Conservation (phyloP, 2,797 vertebrate genomes). For the Notolepis coatsorum region DNA sequence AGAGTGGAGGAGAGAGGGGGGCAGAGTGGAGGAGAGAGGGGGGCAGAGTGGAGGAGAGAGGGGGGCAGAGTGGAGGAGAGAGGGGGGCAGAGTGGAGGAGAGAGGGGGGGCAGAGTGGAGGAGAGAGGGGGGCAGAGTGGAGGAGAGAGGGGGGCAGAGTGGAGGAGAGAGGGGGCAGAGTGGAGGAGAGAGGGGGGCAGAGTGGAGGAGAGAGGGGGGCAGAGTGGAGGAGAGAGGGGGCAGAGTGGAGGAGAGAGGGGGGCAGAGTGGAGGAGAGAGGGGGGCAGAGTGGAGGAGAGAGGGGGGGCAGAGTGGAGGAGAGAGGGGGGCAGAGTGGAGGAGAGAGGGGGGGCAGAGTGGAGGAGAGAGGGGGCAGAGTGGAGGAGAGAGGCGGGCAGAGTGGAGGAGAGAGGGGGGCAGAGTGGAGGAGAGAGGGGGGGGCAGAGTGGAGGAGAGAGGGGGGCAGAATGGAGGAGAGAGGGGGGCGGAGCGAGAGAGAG, state of each 20-base stretch:
- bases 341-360: background rate
- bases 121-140: background rate
- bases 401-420: slow-evolving; percentile 27
- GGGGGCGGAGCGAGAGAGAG: background rate
- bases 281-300: background rate
- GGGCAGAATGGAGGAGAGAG: too few relatives aligned
- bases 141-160: background rate
- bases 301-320: too few relatives aligned
- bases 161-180: background rate
- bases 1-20: slow-evolving; percentile 88
- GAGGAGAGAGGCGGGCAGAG: slow-evolving; percentile 80
- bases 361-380: slow-evolving; percentile 76
- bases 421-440: slow-evolving; percentile 44
- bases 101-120: background rate
- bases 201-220: too few relatives aligned
- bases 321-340: background rate
- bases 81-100: too few relatives aligned
- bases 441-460: slow-evolving; percentile 1
- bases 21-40: slow-evolving; percentile 44
- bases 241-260: background rate
- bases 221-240: background rate
- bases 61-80: slow-evolving; percentile 27
- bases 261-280: too few relatives aligned
- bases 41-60: slow-evolving; percentile 30
- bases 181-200: background rate